These are phyloP conservation scores for Sebastes kiyomatsui DNA, from an alignment of 2,797 vertebrate species.

Conservation along the genomic window DNA sequence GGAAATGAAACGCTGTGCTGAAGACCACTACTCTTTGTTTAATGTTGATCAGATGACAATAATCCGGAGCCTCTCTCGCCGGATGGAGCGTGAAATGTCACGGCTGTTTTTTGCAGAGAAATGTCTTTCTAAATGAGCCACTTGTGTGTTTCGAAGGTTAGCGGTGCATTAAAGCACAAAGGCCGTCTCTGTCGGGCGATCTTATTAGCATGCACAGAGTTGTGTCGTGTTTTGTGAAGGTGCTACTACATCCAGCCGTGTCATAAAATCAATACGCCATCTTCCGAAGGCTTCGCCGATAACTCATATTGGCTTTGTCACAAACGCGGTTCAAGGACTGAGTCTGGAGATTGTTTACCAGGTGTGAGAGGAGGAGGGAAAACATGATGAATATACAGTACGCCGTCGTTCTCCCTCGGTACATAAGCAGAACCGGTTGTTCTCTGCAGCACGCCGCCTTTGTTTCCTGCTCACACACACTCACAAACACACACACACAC, in stretches of 20 bases:
- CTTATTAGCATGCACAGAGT: constrained; percentile 66
- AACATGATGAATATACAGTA: constrained; percentile 5
- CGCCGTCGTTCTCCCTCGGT: background rate
- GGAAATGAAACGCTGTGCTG: constrained; percentile 38
- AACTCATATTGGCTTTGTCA: constrained; percentile 64
- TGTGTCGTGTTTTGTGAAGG: constrained; percentile 38
- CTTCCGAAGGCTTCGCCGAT: constrained; percentile 56
- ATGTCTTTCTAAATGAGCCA: constrained; percentile 14
- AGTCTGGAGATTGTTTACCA: constrained; percentile 55
- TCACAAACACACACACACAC: background rate
- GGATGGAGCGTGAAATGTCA: constrained; percentile 54
- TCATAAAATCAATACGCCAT: constrained; percentile 75
- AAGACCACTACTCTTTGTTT: background rate
- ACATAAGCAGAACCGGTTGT: constrained; percentile 23
- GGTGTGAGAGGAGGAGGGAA: background rate
- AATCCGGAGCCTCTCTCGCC: background rate
- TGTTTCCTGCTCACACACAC: constrained; percentile 35
- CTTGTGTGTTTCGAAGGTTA: constrained; percentile 27
- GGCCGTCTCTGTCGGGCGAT: constrained; percentile 11
- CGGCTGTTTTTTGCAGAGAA: constrained; percentile 25
- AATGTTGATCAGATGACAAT: constrained; percentile 3
- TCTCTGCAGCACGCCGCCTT: constrained; percentile 19
- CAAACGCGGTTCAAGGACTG: constrained; percentile 55
- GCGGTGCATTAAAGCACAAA: constrained; percentile 12
- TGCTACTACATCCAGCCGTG: constrained; percentile 59